These are phyloP conservation scores for Orthonyx spaldingii DNA, from an alignment of 2,113 vertebrate genomes.

Conservation along the genomic window DNA sequence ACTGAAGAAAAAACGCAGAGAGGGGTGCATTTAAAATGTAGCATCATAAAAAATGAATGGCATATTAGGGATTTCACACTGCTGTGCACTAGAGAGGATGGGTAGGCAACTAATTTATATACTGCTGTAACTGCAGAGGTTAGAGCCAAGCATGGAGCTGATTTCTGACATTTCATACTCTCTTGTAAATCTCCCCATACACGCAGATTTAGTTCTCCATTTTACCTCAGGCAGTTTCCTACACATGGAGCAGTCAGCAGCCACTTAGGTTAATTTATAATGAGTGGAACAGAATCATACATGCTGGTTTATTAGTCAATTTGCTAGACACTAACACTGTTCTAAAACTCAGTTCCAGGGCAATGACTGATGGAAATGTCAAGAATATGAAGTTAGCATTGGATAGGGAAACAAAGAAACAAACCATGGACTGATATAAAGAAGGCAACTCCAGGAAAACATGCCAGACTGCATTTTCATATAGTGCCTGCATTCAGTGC, in stretches of 20 bases:
- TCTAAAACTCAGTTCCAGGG: not conserved
- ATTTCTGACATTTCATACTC: not conserved
- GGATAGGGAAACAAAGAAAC: not conserved
- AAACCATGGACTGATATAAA: not conserved
- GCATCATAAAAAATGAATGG: not conserved
- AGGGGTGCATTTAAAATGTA: not conserved
- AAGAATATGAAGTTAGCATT: conserved; percentile 2
- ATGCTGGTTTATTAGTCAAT: conserved; percentile 10
- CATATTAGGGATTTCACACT: not conserved
- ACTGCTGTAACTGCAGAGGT: not conserved
- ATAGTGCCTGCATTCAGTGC: not conserved
- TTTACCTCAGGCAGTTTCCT: conserved; percentile 25
- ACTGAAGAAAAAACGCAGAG: not conserved
- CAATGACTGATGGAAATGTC: conserved; percentile 8
- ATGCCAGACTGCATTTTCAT: not conserved
- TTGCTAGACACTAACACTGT: not conserved
- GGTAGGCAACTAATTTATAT: not conserved
- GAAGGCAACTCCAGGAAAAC: not conserved
- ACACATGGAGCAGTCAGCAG: not conserved
- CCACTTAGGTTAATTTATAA: conserved; percentile 31
- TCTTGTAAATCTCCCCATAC: not conserved
- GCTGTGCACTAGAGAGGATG: not conserved
- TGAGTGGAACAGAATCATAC: not conserved
- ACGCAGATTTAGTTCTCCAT: not conserved
- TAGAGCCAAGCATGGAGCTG: not conserved